Percentiles rank a stretch among this genome's conserved stretches.
Evolutionary conservation across 2,797 vertebrate genomes (phyloP).

Genomic region (Falco concolor): DNA sequence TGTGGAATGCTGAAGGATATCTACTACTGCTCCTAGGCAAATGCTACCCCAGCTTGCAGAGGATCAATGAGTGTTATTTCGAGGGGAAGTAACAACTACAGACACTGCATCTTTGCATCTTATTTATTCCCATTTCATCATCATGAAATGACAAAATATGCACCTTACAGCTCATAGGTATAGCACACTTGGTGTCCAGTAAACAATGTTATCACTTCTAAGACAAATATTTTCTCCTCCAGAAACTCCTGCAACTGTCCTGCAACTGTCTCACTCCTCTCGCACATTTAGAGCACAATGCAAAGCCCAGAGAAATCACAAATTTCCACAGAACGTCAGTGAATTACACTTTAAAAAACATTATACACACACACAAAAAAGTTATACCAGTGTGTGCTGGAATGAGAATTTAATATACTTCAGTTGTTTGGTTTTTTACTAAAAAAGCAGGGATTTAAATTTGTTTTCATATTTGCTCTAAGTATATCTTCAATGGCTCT

Average conservation of each 20-base stretch:
- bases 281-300: background rate
- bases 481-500: background rate
- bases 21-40: background rate
- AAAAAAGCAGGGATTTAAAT: background rate
- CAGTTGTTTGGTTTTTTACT: background rate
- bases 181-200: background rate
- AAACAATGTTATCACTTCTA: background rate
- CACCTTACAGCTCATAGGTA: background rate
- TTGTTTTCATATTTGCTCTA: background rate
- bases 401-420: background rate
- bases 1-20: background rate
- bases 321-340: background rate
- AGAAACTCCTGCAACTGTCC: background rate
- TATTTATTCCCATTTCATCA: background rate
- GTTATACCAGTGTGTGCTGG: background rate
- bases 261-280: background rate
- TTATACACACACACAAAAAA: background rate
- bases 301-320: background rate
- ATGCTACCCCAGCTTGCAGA: background rate
- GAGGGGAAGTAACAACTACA: background rate
- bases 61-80: background rate
- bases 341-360: background rate
- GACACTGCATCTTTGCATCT: background rate
- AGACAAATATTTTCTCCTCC: background rate
- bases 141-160: background rate